A percentile compares a stretch with the other conserved stretches of the same genome.
phyloP scores from a whole-genome alignment of 2,888 invertebrate genomes.

The Saturnia japonica region DNA sequence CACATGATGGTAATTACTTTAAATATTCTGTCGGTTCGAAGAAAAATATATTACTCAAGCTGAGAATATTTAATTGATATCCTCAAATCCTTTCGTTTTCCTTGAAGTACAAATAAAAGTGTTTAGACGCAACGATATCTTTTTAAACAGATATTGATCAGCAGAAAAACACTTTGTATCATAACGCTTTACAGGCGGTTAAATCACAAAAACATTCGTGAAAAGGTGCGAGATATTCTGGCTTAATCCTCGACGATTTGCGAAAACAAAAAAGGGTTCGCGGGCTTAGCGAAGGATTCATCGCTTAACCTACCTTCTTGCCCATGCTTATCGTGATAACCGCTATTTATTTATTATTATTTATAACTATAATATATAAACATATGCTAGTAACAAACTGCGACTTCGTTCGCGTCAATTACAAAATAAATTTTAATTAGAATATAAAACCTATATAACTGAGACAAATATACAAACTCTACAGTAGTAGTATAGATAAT shows the following conservation, averaged over 20 bases:
- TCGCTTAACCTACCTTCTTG: slow-evolving; percentile 57
- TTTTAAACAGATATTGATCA: slow-evolving; percentile 60
- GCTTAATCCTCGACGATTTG: slow-evolving; percentile 79
- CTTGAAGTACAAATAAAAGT: slow-evolving; percentile 45
- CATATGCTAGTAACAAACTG: no score
- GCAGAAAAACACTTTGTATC: slow-evolving; percentile 64
- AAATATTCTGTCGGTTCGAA: not conserved
- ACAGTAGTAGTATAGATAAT: no score
- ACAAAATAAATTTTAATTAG: no score
- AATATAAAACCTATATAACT: no score
- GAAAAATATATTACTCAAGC: not conserved
- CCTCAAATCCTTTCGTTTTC: not conserved
- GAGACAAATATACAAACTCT: no score
- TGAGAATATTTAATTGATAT: not conserved
- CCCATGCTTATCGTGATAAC: slow-evolving; percentile 61
- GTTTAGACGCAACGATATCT: slow-evolving; percentile 52
- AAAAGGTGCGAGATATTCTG: slow-evolving; percentile 73
- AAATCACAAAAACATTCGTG: slow-evolving; percentile 73
- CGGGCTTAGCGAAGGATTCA: slow-evolving; percentile 61
- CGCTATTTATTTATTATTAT: slow-evolving; percentile 49
- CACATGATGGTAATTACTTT: no score
- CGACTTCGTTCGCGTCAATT: no score
- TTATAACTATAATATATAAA: no score
- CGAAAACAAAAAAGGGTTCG: slow-evolving; percentile 77
- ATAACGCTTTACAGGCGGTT: slow-evolving; percentile 62